Base-by-base conservation (phyloP, 64 coral and sea anemone species). In the Montipora foliosa region DNA sequence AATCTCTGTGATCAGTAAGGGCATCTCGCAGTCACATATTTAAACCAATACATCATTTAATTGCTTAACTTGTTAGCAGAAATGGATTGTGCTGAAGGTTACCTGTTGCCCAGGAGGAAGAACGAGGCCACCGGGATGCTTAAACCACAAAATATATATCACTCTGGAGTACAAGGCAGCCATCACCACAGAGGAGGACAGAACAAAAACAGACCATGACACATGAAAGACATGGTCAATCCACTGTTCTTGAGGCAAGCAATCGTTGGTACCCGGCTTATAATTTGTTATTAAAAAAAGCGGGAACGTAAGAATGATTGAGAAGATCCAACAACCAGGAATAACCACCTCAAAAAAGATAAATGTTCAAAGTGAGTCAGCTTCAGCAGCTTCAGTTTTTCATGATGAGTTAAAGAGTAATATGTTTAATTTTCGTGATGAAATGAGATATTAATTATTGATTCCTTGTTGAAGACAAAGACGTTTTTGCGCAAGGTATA, bases 81-180 rank as follows among this genome's bases (percentile, higher is more conserved):
- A 37, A 37, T 37, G 29, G 29, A 37, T 37, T 37, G 29, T 37
- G 29, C 29, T 37, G 29, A 37, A 37, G 29, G 29, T 25, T 75
- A 44, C 4, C 72, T 57, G 53, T 57, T 57, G 53, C 11, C 11
- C 8, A 12, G 72, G 8, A 75, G 72, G 22, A 7, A 67, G 17
- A 15, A 19, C 64, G 64, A 15, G 10, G 64, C 14, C 17, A 12
- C 15, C 3, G 14, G 53, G 11, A 8, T 57, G 53, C 11, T 57
- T 4, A 13, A 92, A 75, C 81, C 81, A 92, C 8, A 92, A 49
- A 19, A 19, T 86, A 37, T 92, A 75, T 7, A 92, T 47, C 2
- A 92, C 81, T 55, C 72, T 87, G 19, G 91, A 78, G 57, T 92
- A 92, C 15, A 93, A 75, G 0, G 47, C 19, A 46, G 20, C 47